phyloP scores from a whole-genome alignment of 30 jellyfish, hydroid and myxozoan genomes.

The Aurelia aurita region DNA sequence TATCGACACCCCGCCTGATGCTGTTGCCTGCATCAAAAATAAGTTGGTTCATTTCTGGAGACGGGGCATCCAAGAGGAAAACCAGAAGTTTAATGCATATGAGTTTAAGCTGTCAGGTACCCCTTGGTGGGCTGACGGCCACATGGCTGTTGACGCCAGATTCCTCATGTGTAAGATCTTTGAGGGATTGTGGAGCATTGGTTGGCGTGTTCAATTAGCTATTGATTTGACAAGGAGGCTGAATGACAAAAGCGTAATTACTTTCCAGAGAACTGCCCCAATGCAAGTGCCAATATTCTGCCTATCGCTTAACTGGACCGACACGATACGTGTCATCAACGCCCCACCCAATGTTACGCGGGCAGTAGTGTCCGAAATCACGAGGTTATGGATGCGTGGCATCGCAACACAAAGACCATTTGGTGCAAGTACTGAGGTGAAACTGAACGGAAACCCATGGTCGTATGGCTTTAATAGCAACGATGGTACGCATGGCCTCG shows the following conservation, averaged over 20 bases:
- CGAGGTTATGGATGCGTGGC: slow-evolving; percentile 72
- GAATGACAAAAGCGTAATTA: slow-evolving; percentile 73
- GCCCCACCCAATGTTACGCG: slow-evolving; percentile 66
- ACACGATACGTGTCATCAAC: slow-evolving; percentile 72
- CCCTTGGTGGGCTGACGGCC: slow-evolving; percentile 95
- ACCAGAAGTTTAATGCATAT: slow-evolving; percentile 66
- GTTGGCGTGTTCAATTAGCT: slow-evolving; percentile 69
- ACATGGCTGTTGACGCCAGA: slow-evolving; percentile 63
- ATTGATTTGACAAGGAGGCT: slow-evolving; percentile 71
- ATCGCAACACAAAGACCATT: slow-evolving; percentile 49
- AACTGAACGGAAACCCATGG: slow-evolving; percentile 89
- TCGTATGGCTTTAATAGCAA: slow-evolving; percentile 50
- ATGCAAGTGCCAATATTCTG: slow-evolving; percentile 52
- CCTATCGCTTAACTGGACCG: slow-evolving; percentile 72
- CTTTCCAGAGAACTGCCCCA: slow-evolving; percentile 77
- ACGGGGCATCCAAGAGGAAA: slow-evolving; percentile 76
- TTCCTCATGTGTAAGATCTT: slow-evolving; percentile 58
- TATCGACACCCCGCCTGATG: slow-evolving; percentile 72
- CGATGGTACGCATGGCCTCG: slow-evolving; percentile 87
- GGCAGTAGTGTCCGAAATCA: slow-evolving; percentile 57
- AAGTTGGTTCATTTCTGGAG: slow-evolving; percentile 63
- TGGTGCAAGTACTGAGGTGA: slow-evolving; percentile 52
- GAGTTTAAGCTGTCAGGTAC: slow-evolving; percentile 82
- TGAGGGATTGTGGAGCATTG: slow-evolving; percentile 67
- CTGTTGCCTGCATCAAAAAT: slow-evolving; percentile 38